These are phyloP conservation scores for Nasua narica DNA, from an alignment of 2,797 vertebrate genomes.

Conservation along the genomic window DNA sequence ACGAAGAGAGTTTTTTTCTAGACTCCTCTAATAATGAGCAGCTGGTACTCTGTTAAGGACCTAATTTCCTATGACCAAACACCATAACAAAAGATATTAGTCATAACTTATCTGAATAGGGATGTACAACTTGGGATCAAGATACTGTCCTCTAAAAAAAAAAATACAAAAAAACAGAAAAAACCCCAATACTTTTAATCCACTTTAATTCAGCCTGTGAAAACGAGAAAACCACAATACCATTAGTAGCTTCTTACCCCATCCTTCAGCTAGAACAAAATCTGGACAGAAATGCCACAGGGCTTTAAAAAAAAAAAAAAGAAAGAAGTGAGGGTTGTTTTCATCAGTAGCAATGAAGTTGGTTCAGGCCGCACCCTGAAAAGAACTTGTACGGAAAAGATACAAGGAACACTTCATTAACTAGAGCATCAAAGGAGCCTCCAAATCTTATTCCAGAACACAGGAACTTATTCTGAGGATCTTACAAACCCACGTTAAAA, in stretches of 20 bases:
- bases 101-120: background rate
- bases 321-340: background rate
- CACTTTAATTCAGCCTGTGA: background rate
- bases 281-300: background rate
- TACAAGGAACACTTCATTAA: background rate
- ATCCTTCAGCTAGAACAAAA: constrained; percentile 20
- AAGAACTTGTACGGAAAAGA: background rate
- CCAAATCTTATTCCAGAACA: background rate
- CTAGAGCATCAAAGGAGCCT: background rate
- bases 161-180: background rate
- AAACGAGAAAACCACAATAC: constrained; percentile 19
- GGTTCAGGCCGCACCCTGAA: background rate
- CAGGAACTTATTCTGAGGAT: background rate
- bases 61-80: constrained; percentile 2
- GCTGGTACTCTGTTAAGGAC: background rate
- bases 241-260: background rate
- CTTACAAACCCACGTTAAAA: background rate
- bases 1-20: constrained; percentile 1
- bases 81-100: background rate
- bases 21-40: background rate
- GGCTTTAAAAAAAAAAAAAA: background rate
- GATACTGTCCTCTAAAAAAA: background rate
- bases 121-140: background rate
- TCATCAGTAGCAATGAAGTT: background rate
- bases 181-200: background rate